Percentiles rank a stretch among this genome's conserved stretches.
Conservation (phyloP, 1,140 invertebrate species). For the Aphelinus certus region DNA sequence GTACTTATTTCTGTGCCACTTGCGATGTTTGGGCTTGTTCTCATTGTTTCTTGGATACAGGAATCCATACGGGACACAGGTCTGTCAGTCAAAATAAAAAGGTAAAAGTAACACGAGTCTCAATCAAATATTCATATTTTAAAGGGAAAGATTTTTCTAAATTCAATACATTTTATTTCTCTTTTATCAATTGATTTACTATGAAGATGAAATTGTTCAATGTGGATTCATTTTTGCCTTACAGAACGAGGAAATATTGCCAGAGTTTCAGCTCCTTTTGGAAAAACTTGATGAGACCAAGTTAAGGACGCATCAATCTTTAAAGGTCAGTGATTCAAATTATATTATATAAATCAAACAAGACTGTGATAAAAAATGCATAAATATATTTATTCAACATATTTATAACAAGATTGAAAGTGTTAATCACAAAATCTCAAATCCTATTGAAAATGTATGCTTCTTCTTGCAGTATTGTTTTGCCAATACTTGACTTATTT, state of each 20-base stretch:
- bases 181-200: neutral
- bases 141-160: too few relatives aligned
- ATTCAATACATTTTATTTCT: neutral
- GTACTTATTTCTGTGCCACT: constrained; percentile 56
- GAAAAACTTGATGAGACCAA: constrained; percentile 24
- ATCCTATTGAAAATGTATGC: too few relatives aligned
- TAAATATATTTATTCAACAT: constrained; percentile 56
- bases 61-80: too few relatives aligned
- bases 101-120: too few relatives aligned
- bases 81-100: too few relatives aligned
- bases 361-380: constrained; percentile 42
- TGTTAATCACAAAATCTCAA: constrained; percentile 3
- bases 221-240: constrained; percentile 25
- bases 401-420: constrained; percentile 45
- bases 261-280: constrained; percentile 24
- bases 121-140: too few relatives aligned
- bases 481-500: too few relatives aligned
- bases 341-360: constrained; percentile 17
- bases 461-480: too few relatives aligned
- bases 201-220: too few relatives aligned
- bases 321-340: constrained; percentile 46
- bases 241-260: constrained; percentile 45
- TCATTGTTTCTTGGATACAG: constrained; percentile 52
- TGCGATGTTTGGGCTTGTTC: constrained; percentile 56
- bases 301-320: constrained; percentile 25